Conservation (phyloP, 2,797 vertebrate genomes). For the Silurus lanzhouensis region DNA sequence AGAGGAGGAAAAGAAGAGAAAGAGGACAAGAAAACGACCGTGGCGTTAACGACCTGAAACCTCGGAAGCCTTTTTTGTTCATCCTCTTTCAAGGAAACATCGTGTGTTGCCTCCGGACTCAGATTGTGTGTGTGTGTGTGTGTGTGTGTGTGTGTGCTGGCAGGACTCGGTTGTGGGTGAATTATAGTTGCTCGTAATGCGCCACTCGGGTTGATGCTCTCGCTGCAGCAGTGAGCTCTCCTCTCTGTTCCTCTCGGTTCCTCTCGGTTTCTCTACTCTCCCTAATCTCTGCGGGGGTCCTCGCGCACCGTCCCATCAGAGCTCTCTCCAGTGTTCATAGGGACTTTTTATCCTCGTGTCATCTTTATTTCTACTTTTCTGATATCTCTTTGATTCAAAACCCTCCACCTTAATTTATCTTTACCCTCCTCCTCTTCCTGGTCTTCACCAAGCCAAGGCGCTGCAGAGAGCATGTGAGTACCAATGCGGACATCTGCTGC, state of each 20-base stretch:
- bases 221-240: constrained; percentile 17
- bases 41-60: background rate
- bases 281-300: background rate
- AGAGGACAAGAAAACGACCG: background rate
- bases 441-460: constrained; percentile 65
- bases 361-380: constrained; percentile 38
- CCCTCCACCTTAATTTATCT: constrained; percentile 25
- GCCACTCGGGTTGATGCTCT: constrained; percentile 25
- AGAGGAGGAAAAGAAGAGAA: background rate
- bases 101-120: background rate
- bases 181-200: constrained; percentile 35
- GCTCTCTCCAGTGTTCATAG: background rate
- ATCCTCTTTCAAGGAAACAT: background rate
- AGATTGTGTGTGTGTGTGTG: background rate
- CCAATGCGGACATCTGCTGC: constrained; percentile 64
- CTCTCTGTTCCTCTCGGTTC: background rate
- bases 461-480: constrained; percentile 81
- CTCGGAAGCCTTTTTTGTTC: background rate
- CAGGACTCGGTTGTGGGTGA: constrained; percentile 14
- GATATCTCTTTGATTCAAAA: constrained; percentile 33
- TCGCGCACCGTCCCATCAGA: background rate
- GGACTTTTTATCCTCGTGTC: background rate
- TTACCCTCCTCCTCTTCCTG: constrained; percentile 58
- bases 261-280: background rate
- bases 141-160: background rate